Conservation (phyloP, 1,140 invertebrate species). For the Megalonaias nervosa region DNA sequence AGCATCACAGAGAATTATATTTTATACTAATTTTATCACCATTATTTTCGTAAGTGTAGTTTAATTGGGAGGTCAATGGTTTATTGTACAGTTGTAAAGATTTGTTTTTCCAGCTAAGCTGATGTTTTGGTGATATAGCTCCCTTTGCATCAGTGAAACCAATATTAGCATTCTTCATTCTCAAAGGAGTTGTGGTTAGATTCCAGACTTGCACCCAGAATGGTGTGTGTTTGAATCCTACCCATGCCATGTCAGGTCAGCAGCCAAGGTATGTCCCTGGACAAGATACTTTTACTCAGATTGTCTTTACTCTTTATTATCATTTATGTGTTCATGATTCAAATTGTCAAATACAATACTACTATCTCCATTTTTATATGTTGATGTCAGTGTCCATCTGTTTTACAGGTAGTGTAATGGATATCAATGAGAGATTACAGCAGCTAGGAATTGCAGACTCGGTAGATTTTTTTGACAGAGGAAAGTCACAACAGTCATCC, state of each 20-base stretch:
- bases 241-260: neutral
- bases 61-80: no score
- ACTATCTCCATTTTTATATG: neutral
- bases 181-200: no score
- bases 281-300: neutral
- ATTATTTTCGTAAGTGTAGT: no score
- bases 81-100: no score
- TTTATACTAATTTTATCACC: no score
- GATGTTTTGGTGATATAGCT: no score
- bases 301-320: neutral
- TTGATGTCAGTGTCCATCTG: neutral
- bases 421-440: conserved; percentile 53
- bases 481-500: conserved; percentile 39
- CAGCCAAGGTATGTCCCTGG: neutral
- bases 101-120: no score
- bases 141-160: no score
- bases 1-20: no score
- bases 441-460: conserved; percentile 44
- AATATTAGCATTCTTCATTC: no score
- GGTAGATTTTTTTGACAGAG: conserved; percentile 21
- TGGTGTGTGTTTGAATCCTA: no score
- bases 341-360: neutral
- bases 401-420: conserved; percentile 53
- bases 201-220: no score
- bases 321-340: neutral